These are phyloP conservation scores for Eulemur rubriventer DNA, from an alignment of 2,797 vertebrate genomes.

Conservation along the genomic window DNA sequence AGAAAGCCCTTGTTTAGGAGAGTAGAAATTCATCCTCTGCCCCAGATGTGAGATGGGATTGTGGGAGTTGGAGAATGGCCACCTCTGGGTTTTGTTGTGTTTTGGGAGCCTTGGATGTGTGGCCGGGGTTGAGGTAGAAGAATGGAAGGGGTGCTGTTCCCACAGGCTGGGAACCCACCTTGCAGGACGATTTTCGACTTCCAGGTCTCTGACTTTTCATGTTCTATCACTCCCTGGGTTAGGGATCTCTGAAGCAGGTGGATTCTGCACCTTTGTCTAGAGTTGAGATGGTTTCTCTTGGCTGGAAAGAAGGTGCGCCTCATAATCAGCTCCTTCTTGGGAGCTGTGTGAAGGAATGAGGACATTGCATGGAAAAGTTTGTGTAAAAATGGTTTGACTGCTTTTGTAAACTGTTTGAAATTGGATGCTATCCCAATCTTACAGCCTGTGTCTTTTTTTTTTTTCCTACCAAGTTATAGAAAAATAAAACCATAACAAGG, in stretches of 20 bases:
- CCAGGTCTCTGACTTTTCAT: background rate
- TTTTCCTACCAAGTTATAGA: background rate
- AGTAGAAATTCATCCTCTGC: background rate
- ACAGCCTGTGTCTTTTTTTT: background rate
- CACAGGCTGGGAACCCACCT: background rate
- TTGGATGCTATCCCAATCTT: background rate
- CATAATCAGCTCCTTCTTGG: background rate
- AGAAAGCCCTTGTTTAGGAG: background rate
- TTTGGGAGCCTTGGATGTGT: background rate
- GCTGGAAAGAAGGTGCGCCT: background rate
- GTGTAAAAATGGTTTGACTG: background rate
- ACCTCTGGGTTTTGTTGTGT: background rate
- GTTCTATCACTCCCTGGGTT: background rate
- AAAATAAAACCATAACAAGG: background rate
- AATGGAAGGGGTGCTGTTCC: background rate
- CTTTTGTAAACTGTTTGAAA: constrained; percentile 16
- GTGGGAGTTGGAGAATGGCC: background rate
- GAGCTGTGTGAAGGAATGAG: background rate
- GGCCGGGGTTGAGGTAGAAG: background rate
- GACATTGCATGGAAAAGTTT: background rate
- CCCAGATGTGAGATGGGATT: background rate
- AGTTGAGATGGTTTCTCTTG: background rate
- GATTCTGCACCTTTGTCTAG: background rate
- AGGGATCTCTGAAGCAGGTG: background rate
- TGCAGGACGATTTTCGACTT: background rate